Evolutionary conservation across 2,888 invertebrate species (phyloP).

Genomic region (Synanthedon formicaeformis): DNA sequence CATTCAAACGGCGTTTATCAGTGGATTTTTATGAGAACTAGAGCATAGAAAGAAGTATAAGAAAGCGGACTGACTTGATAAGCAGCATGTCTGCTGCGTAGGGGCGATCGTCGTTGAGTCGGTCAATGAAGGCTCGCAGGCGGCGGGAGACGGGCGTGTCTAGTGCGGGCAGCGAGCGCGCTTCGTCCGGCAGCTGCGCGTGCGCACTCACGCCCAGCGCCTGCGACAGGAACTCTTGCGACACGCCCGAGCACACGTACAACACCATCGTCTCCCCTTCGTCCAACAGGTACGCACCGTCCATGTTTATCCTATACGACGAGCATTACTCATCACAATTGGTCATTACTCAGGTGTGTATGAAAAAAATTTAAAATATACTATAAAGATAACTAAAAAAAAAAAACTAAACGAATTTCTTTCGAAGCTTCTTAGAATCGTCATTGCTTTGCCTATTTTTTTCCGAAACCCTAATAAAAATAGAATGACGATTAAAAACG

Average conservation of each 20-base stretch:
- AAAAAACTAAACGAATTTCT: too few species aligned
- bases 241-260: slow-evolving; percentile 85
- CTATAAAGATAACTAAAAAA: too few species aligned
- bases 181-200: slow-evolving; percentile 80
- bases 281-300: slow-evolving; percentile 93
- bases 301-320: slow-evolving; percentile 72
- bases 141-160: slow-evolving; percentile 80
- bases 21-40: too few species aligned
- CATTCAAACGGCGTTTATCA: too few species aligned
- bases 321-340: not conserved
- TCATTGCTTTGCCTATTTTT: too few species aligned
- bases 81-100: slow-evolving; percentile 63
- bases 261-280: slow-evolving; percentile 84
- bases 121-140: slow-evolving; percentile 83
- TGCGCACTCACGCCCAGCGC: slow-evolving; percentile 83
- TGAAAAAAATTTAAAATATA: too few species aligned
- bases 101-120: slow-evolving; percentile 88
- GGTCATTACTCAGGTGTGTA: too few species aligned
- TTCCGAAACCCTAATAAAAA: too few species aligned
- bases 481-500: too few species aligned
- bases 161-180: slow-evolving; percentile 81
- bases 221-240: slow-evolving; percentile 79
- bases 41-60: too few species aligned
- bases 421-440: too few species aligned
- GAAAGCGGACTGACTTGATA: too few species aligned